These are phyloP conservation scores for Heliconius ismenius DNA, from an alignment of 2,888 invertebrate genomes.

Conservation along the genomic window DNA sequence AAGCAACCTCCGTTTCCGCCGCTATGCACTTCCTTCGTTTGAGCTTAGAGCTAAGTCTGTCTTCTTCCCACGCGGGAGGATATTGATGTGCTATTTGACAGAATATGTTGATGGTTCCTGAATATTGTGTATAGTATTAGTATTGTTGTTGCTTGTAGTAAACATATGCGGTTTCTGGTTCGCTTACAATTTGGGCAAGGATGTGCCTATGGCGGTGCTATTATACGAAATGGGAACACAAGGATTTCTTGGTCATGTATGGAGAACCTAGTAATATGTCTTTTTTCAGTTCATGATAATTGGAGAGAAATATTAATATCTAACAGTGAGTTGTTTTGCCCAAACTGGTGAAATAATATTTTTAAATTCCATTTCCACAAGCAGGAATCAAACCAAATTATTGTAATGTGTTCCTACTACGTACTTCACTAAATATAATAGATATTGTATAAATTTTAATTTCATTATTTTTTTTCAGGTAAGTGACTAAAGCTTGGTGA, in stretches of 20 bases:
- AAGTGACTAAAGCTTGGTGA: slow-evolving; percentile 25
- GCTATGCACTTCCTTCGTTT: slow-evolving; percentile 47
- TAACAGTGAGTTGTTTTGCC: not conserved
- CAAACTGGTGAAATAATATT: not conserved
- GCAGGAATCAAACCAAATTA: not conserved
- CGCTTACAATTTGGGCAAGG: not conserved
- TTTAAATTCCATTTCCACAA: not conserved
- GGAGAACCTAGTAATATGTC: no score
- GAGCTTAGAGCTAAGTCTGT: slow-evolving; percentile 41
- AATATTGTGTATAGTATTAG: not conserved
- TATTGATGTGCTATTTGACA: slow-evolving; percentile 35
- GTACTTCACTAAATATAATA: not conserved
- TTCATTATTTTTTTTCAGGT: slow-evolving; percentile 34
- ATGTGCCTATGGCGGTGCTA: not conserved
- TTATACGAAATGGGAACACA: not conserved
- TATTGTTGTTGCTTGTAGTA: not conserved
- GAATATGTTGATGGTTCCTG: slow-evolving; percentile 5
- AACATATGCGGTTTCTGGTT: not conserved
- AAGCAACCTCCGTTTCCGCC: slow-evolving; percentile 47
- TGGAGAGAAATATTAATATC: not conserved
- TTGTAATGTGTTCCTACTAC: not conserved
- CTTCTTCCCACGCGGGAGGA: slow-evolving; percentile 38
- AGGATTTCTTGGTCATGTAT: no score
- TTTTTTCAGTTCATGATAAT: no score
- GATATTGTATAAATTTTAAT: not conserved